Evolutionary conservation across 2,797 vertebrate species (phyloP).

Genomic region (Sitta carolinensis): DNA sequence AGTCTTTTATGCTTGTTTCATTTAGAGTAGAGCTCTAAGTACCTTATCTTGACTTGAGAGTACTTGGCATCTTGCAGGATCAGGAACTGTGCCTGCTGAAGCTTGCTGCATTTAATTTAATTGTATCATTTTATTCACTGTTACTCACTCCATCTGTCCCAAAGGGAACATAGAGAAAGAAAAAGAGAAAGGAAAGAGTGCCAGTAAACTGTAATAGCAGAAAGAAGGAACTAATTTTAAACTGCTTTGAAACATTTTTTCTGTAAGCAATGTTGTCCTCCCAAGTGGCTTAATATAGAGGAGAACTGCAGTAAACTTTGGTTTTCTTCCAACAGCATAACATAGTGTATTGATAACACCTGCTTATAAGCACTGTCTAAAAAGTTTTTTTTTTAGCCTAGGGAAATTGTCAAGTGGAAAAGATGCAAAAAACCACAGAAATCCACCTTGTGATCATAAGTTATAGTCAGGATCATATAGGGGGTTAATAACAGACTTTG

Average conservation of each 20-base stretch:
- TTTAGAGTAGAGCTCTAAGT: constrained; percentile 9
- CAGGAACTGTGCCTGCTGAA: neutral
- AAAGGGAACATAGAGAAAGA: neutral
- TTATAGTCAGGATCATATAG: neutral
- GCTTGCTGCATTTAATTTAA: constrained; percentile 53
- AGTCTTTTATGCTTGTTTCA: constrained; percentile 1
- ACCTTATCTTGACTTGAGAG: constrained; percentile 36
- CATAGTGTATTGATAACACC: neutral
- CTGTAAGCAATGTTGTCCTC: neutral
- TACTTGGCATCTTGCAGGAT: constrained; percentile 36
- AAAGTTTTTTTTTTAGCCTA: neutral
- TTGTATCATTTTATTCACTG: constrained; percentile 50
- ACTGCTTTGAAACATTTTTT: constrained; percentile 1
- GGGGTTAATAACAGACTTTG: neutral
- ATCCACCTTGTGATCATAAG: neutral
- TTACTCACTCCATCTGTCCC: constrained; percentile 32
- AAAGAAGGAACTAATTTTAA: constrained; percentile 29
- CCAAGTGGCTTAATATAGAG: neutral
- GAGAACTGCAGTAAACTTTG: neutral
- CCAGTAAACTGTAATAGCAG: neutral
- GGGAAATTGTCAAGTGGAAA: neutral
- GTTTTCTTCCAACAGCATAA: neutral
- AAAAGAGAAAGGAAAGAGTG: constrained; percentile 4
- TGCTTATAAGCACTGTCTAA: neutral
- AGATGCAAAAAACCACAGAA: neutral